These are phyloP conservation scores for Sturnus vulgaris DNA, from an alignment of 2,113 vertebrate genomes.

Conservation along the genomic window DNA sequence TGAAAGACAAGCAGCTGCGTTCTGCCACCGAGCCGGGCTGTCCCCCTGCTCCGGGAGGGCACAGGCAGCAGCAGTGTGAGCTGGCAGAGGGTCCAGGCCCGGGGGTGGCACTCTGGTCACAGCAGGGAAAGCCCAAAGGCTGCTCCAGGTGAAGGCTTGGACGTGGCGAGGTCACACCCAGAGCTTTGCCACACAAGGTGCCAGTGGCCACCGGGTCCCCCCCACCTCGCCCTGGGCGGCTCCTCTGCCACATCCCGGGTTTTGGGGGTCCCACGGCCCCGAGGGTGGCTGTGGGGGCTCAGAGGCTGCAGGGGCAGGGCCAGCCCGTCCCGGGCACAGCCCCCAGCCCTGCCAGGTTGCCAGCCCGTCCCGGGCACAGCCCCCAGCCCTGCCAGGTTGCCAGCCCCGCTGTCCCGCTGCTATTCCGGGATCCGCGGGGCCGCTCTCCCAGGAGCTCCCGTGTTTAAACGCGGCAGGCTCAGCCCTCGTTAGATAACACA, in stretches of 20 bases:
- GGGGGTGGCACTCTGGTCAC: not conserved
- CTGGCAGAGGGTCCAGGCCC: not conserved
- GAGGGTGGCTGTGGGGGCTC: not conserved
- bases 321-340: fast-evolving
- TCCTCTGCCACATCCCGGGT: fast-evolving
- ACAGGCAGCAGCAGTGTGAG: not conserved
- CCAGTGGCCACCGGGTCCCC: fast-evolving
- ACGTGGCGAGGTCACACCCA: fast-evolving
- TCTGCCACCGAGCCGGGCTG: not conserved
- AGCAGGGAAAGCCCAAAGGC: fast-evolving
- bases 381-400: not conserved
- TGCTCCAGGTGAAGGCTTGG: fast-evolving
- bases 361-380: fast-evolving
- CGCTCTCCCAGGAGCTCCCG: not conserved
- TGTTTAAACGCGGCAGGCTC: not conserved
- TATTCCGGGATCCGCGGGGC: not conserved
- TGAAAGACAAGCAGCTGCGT: not conserved
- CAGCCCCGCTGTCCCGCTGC: not conserved
- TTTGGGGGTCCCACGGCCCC: not conserved
- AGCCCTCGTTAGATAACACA: not conserved
- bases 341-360: not conserved
- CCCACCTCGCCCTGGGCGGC: fast-evolving
- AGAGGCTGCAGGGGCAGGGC: not conserved
- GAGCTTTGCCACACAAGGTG: fast-evolving
- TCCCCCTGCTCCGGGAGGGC: not conserved